Evolutionary conservation across 2,797 vertebrate genomes (phyloP).

Genomic region (Kryptolebias ocellatus): DNA sequence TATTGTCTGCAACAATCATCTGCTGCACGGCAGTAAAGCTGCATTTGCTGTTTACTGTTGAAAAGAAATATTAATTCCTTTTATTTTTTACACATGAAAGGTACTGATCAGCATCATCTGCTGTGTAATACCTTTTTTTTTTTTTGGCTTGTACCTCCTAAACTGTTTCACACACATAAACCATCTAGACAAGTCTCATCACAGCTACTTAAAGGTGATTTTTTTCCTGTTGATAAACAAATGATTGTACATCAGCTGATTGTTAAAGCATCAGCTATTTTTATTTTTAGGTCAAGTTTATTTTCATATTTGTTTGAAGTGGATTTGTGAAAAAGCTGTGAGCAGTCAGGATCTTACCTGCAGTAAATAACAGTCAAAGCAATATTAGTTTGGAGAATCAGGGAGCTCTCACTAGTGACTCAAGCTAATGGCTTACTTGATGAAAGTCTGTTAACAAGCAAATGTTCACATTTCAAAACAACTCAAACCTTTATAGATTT

Average conservation of each 20-base stretch:
- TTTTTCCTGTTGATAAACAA: slow-evolving; percentile 24
- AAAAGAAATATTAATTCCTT: slow-evolving; percentile 47
- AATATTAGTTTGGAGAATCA: no score
- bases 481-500: no score
- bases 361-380: no score
- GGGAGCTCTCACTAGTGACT: no score
- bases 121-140: slow-evolving; percentile 55
- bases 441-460: no score
- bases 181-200: slow-evolving; percentile 66
- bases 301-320: no score
- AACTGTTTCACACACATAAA: slow-evolving; percentile 61
- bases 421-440: no score
- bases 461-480: no score
- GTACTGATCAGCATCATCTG: slow-evolving; percentile 71
- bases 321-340: no score
- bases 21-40: neutral
- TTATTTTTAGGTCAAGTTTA: neutral
- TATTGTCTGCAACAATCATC: neutral
- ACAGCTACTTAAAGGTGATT: slow-evolving; percentile 54
- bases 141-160: slow-evolving; percentile 42
- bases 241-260: slow-evolving; percentile 34
- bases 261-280: slow-evolving; percentile 16
- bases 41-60: neutral
- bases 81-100: slow-evolving; percentile 15
- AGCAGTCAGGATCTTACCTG: no score